phyloP scores from a whole-genome alignment of 2,888 invertebrate species.

The Ptychoptera albimana region DNA sequence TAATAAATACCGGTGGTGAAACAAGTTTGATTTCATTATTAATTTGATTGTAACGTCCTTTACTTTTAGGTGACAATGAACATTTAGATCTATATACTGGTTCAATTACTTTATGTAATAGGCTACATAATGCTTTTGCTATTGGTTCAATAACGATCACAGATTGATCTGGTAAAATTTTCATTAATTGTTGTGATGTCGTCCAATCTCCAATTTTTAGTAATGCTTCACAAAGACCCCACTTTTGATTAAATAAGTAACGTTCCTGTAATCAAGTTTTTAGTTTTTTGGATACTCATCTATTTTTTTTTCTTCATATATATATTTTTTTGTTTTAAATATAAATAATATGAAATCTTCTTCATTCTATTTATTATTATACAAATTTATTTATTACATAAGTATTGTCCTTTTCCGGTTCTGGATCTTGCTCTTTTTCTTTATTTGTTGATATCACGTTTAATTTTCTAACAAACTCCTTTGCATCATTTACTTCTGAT shows the following conservation, averaged over 20 bases:
- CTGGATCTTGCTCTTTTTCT: constrained; percentile 58
- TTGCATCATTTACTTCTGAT: constrained; percentile 64
- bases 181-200: constrained; percentile 63
- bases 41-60: neutral
- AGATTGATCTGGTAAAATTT: constrained; percentile 66
- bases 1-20: neutral
- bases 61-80: constrained; percentile 37
- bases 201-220: constrained; percentile 82
- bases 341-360: too few species aligned
- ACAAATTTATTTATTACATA: constrained; percentile 34
- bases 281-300: neutral
- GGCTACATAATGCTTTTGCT: constrained; percentile 57
- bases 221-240: constrained; percentile 80
- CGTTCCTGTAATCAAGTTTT: constrained; percentile 17
- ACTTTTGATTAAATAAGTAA: constrained; percentile 65
- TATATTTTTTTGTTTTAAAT: too few species aligned
- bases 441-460: constrained; percentile 68
- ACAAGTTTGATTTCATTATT: constrained; percentile 2
- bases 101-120: constrained; percentile 74
- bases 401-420: constrained; percentile 47
- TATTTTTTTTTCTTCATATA: too few species aligned
- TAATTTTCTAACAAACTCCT: constrained; percentile 75
- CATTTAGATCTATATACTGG: constrained; percentile 71
- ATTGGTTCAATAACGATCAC: constrained; percentile 64
- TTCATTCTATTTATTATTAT: neutral